phyloP scores from a whole-genome alignment of 2,113 vertebrate species.

The Synodontis membranacea region DNA sequence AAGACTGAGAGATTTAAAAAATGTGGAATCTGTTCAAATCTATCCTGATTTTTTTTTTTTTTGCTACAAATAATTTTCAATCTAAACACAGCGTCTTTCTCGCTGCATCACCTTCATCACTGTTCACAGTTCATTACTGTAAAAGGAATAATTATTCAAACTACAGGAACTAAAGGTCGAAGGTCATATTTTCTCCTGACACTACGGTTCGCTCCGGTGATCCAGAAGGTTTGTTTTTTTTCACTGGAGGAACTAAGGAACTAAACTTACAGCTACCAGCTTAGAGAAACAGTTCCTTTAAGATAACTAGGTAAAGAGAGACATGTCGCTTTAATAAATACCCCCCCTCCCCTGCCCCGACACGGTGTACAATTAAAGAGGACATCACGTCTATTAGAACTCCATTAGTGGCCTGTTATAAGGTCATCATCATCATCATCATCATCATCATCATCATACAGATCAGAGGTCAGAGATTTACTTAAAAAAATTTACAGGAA shows the following conservation, averaged over 20 bases:
- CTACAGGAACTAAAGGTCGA: not conserved
- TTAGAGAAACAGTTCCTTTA: not conserved
- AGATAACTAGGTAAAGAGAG: not conserved
- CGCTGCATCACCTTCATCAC: not conserved
- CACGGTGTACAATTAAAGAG: not conserved
- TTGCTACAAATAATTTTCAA: not conserved
- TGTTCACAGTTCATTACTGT: not conserved
- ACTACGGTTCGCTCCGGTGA: not conserved
- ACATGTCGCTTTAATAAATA: constrained; percentile 29
- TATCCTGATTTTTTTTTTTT: not conserved
- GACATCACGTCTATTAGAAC: not conserved
- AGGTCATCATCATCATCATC: not conserved
- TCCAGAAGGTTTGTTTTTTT: not conserved
- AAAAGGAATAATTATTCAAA: not conserved
- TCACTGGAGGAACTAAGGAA: not conserved
- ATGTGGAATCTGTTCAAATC: not conserved
- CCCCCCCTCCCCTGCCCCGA: constrained; percentile 14
- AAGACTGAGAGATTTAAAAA: constrained; percentile 41
- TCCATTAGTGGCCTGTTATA: constrained; percentile 6
- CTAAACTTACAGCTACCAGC: not conserved
- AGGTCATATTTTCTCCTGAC: not conserved
- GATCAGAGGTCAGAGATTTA: not conserved
- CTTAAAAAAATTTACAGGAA: not conserved
- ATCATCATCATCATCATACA: no score
- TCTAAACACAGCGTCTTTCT: not conserved